phyloP scores from a whole-genome alignment of 2,888 invertebrate genomes.

The Callyntrura sp. region DNA sequence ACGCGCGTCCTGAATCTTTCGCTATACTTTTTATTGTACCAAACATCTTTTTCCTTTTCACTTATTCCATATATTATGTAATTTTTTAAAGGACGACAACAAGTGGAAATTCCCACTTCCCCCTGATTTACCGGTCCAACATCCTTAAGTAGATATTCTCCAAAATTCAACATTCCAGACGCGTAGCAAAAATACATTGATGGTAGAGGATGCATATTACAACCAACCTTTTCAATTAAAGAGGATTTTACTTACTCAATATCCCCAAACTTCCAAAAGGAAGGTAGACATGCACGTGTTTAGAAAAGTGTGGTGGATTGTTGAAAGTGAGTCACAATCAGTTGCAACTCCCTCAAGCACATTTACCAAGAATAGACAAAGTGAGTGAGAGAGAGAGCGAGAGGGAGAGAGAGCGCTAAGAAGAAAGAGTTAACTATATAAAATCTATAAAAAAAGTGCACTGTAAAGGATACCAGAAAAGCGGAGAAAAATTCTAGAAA shows the following conservation, averaged over 20 bases:
- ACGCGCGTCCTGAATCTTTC: neutral
- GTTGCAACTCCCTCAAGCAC: constrained; percentile 2
- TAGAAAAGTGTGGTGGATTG: neutral
- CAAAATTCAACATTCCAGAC: constrained; percentile 30
- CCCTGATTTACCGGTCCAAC: neutral
- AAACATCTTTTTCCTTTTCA: neutral
- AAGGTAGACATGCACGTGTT: neutral
- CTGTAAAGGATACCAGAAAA: neutral
- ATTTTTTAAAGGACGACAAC: neutral
- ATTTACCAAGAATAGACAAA: neutral
- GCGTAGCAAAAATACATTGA: constrained; percentile 9
- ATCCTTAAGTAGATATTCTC: neutral
- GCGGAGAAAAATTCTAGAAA: neutral
- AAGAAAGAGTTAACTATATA: neutral
- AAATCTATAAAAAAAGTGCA: constrained; percentile 12
- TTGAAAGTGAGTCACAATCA: neutral
- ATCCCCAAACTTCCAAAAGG: neutral
- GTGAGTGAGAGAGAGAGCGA: neutral
- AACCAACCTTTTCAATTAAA: constrained; percentile 16
- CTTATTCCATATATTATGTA: too few relatives aligned
- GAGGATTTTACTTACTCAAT: constrained; percentile 7
- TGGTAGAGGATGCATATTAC: neutral
- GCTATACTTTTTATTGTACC: neutral
- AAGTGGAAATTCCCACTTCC: constrained; percentile 29
- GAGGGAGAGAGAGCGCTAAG: neutral